A percentile compares a stretch with the other conserved stretches of the same genome.
Conservation (phyloP, 2,888 invertebrate species). For the Drosophila robusta region DNA sequence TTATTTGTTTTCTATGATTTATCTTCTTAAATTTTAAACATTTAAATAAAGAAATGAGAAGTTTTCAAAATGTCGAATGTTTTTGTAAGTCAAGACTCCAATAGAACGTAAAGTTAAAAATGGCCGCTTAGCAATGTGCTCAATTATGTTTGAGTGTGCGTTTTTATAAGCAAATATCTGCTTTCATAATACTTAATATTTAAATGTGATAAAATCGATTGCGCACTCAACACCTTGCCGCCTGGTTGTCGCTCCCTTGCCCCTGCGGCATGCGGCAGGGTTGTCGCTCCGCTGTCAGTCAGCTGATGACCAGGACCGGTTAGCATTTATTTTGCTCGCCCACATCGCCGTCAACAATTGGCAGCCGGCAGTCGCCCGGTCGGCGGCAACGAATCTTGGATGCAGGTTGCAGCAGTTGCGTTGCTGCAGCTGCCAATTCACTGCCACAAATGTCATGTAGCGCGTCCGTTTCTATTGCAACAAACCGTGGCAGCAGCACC, state of each 20-base stretch:
- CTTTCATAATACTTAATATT: no score
- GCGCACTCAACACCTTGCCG: constrained; percentile 7
- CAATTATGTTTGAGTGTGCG: neutral
- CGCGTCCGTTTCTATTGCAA: constrained; percentile 78
- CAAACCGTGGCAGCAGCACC: constrained; percentile 47
- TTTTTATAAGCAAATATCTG: neutral
- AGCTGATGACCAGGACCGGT: constrained; percentile 50
- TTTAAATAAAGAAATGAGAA: no score
- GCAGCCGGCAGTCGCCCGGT: no score
- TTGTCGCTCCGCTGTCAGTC: constrained; percentile 31
- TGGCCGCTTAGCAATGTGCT: no score
- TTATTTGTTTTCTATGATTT: no score
- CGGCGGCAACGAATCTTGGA: constrained; percentile 31
- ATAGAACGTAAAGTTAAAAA: no score
- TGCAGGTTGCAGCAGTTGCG: constrained; percentile 52
- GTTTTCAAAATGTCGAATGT: no score
- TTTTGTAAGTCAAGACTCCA: no score
- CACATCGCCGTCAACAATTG: constrained; percentile 27
- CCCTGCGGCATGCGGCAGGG: constrained; percentile 13
- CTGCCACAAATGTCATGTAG: constrained; percentile 82
- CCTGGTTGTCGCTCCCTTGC: neutral
- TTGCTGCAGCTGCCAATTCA: constrained; percentile 70
- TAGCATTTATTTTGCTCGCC: constrained; percentile 49
- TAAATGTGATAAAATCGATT: neutral
- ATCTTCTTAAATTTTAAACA: no score